Conservation (phyloP, 2,888 invertebrate genomes). For the Lithodes maja region DNA sequence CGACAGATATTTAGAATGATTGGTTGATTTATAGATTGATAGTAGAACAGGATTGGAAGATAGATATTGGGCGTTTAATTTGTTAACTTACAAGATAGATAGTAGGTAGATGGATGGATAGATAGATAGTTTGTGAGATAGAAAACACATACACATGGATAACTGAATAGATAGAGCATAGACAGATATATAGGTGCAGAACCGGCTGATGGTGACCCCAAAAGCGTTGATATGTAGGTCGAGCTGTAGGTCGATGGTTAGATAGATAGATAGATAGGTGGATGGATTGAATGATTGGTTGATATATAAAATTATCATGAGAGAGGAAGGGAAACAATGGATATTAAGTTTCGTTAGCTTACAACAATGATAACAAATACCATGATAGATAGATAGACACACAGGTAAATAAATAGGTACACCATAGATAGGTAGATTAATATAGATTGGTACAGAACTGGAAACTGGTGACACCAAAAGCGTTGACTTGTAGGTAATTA, state of each 20-base stretch:
- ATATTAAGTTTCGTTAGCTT: neutral
- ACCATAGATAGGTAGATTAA: no score
- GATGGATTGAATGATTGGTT: neutral
- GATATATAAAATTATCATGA: neutral
- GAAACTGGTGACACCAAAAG: no score
- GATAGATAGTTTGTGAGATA: neutral
- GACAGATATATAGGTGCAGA: no score
- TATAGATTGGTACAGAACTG: no score
- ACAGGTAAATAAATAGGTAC: no score
- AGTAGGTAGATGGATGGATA: neutral
- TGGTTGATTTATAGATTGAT: neutral
- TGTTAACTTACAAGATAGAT: neutral
- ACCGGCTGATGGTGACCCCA: no score
- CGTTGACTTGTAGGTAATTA: no score
- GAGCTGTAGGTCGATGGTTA: neutral
- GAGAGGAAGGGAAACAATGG: neutral
- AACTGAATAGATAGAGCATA: no score
- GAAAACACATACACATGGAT: no score
- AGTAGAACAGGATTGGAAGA: neutral
- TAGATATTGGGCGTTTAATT: neutral
- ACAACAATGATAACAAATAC: no score
- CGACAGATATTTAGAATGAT: neutral
- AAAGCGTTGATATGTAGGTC: neutral
- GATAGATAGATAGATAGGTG: neutral
- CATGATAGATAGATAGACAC: no score